These are phyloP conservation scores for Echinops telfairi DNA, from an alignment of 2,113 vertebrate species.

Conservation along the genomic window DNA sequence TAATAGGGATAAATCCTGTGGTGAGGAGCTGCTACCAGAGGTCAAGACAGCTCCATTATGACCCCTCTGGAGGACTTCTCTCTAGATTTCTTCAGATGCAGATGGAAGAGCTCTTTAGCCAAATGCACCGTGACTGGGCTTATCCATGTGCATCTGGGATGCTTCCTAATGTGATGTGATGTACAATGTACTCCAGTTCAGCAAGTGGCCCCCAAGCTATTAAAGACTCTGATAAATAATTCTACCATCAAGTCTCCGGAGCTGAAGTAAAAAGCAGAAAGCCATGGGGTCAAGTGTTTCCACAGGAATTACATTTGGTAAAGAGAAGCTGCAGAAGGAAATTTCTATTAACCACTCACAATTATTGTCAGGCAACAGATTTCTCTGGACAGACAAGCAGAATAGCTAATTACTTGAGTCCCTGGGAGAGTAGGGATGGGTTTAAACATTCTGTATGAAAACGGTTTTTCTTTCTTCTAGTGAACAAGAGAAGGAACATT, in stretches of 20 bases:
- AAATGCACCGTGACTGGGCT: slow-evolving; percentile 82
- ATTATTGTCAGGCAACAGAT: background rate
- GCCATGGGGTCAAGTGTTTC: slow-evolving; percentile 83
- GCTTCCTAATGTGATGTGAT: slow-evolving; percentile 76
- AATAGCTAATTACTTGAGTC: background rate
- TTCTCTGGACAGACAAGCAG: background rate
- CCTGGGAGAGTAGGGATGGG: slow-evolving; percentile 26
- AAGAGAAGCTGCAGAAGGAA: slow-evolving; percentile 79
- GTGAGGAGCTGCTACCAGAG: slow-evolving; percentile 70
- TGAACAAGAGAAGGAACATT: background rate
- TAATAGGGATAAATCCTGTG: slow-evolving; percentile 21
- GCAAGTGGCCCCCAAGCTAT: slow-evolving; percentile 75
- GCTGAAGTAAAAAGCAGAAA: slow-evolving; percentile 80
- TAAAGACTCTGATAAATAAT: slow-evolving; percentile 83
- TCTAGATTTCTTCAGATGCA: slow-evolving; percentile 73
- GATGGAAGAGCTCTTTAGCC: slow-evolving; percentile 82
- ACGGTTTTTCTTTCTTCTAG: background rate
- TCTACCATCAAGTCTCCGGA: slow-evolving; percentile 64
- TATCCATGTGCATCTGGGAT: slow-evolving; percentile 81
- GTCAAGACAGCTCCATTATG: slow-evolving; percentile 80
- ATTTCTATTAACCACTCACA: slow-evolving; percentile 54
- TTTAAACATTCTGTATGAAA: slow-evolving; percentile 46
- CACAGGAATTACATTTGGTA: slow-evolving; percentile 75
- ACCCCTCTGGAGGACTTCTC: slow-evolving; percentile 65
- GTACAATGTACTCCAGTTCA: slow-evolving; percentile 65